Conservation (phyloP, 2,113 vertebrate species). For the Bungarus multicinctus region DNA sequence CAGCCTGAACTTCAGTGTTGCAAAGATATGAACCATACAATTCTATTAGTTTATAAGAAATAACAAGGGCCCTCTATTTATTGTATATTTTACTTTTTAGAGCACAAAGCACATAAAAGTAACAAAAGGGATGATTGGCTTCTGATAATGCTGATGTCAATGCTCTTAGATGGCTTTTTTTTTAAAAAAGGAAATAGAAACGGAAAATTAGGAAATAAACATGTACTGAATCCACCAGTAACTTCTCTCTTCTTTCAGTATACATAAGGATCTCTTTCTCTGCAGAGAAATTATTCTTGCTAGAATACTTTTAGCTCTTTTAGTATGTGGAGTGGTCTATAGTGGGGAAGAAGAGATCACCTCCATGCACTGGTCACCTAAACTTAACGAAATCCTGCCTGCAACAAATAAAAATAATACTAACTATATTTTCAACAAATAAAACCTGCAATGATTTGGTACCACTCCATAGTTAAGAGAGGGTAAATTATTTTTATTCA, state of each 20-base stretch:
- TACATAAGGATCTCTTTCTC: not conserved
- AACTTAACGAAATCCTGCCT: not conserved
- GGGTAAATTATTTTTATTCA: not conserved
- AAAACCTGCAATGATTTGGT: not conserved
- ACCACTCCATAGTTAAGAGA: not conserved
- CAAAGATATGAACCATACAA: not conserved
- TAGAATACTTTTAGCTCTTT: not conserved
- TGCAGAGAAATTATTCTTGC: not conserved
- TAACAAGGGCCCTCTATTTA: not conserved
- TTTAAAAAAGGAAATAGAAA: not conserved
- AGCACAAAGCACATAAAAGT: not conserved
- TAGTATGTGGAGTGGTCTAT: not conserved
- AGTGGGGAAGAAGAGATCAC: not conserved
- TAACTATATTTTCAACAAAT: not conserved
- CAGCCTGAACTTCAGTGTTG: not conserved
- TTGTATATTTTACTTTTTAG: not conserved
- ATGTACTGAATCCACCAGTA: not conserved
- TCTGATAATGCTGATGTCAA: not conserved
- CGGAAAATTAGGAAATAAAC: not conserved
- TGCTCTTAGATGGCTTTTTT: not conserved
- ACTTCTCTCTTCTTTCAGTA: not conserved
- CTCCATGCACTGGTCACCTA: not conserved
- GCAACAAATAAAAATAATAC: not conserved
- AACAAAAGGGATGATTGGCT: not conserved
- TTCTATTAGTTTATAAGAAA: not conserved